Base-by-base conservation (phyloP, 2,888 invertebrate genomes). In the Philereme transversata region DNA sequence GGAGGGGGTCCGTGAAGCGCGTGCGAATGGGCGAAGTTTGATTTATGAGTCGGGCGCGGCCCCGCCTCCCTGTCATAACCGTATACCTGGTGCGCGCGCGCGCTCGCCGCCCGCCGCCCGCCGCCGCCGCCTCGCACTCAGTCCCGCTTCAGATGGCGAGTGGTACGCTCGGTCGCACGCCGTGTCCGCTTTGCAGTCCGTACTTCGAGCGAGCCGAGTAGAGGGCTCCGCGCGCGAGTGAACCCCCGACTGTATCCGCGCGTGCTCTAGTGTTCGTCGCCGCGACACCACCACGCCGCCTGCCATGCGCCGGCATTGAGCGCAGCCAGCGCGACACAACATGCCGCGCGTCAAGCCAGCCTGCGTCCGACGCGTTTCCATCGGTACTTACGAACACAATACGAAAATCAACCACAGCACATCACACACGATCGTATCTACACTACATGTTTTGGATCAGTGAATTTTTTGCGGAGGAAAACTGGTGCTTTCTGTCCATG, bases 11-110 rank as follows among this genome's bases (percentile, higher is more conserved):
- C 81, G 86, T 85, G 92, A 88, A 90, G 91, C 94, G 94, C 94
- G 94, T 94, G 94, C 93, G 92, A 92, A 93, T 91, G 92, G 92
- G 89, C 91, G 89, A 92, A 91, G 94, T 94, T 94, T 94, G 94
- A 94, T 94, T 94, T 94, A 94, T 94, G 94, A 94, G 93, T 88
- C 88, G 84, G 84, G 88, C 88, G 86, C 87, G 93, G 92, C 93
- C 83, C 94, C 94, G 94, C 94, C 94, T 83, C 93, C 93, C 93
- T 94, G 94, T 94, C 94, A 94, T 95, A 95, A 94, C 94, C 93
- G 93, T 84, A 83, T 90, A 90, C 88, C 92, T 91, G 93, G 93
- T 93, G 94, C 93, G 94, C 94, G 94, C 93, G 92, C 90, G 92
- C 88, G 88, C 82, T 72, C 75, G 79, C 77, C 83, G 83, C 81